phyloP scores from a whole-genome alignment of 1,140 invertebrate genomes.

The Drosophila ambigua region DNA sequence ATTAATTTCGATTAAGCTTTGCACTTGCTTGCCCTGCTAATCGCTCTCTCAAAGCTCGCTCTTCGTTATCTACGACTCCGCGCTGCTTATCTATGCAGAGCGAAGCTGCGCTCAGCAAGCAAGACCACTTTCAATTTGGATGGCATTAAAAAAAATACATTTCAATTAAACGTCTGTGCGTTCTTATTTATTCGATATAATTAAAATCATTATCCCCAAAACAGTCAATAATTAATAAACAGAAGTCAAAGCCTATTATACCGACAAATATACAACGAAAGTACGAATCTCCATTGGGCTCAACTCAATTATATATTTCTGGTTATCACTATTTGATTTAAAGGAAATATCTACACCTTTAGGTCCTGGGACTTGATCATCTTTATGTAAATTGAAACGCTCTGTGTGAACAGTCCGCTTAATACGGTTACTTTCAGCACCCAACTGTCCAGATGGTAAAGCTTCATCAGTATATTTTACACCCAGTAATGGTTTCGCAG shows the following conservation, averaged over 20 bases:
- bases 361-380: background rate
- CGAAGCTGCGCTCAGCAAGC: too few relatives aligned
- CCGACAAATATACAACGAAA: slow-evolving; percentile 57
- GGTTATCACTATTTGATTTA: slow-evolving; percentile 6
- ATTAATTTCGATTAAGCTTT: too few relatives aligned
- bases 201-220: background rate
- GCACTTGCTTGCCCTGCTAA: too few relatives aligned
- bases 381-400: slow-evolving; percentile 3
- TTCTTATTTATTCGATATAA: background rate
- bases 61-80: too few relatives aligned
- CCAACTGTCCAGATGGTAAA: slow-evolving; percentile 40
- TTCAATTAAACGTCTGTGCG: too few relatives aligned
- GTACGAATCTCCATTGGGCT: slow-evolving; percentile 79
- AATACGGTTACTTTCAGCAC: slow-evolving; percentile 69
- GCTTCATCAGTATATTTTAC: slow-evolving; percentile 48
- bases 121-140: too few relatives aligned
- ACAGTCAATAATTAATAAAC: background rate
- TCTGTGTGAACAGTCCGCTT: slow-evolving; percentile 31
- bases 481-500: slow-evolving; percentile 40
- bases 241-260: slow-evolving; percentile 11
- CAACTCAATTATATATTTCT: slow-evolving; percentile 65
- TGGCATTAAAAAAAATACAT: too few relatives aligned
- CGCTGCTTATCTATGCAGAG: too few relatives aligned
- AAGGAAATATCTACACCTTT: background rate
- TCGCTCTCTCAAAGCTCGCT: too few relatives aligned